Evolutionary conservation across 2,113 vertebrate species (phyloP).

Genomic region (Picathartes gymnocephalus): DNA sequence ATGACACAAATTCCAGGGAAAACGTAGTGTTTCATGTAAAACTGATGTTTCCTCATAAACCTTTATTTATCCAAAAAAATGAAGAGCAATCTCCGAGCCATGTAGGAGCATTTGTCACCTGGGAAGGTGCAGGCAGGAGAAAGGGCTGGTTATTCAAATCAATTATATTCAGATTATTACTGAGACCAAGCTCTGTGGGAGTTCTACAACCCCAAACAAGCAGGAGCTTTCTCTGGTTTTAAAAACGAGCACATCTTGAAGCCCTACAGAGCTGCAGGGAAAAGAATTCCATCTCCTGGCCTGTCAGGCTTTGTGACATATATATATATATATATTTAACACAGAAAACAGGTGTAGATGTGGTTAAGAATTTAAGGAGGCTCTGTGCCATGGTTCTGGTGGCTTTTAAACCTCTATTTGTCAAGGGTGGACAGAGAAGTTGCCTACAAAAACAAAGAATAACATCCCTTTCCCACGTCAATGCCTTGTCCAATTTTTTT

Average conservation of each 20-base stretch:
- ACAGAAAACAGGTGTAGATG: not conserved
- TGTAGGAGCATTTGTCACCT: conserved; percentile 2
- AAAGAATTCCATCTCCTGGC: not conserved
- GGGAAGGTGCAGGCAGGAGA: not conserved
- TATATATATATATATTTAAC: not conserved
- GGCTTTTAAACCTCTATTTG: not conserved
- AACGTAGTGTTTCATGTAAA: conserved; percentile 12
- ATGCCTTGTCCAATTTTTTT: not conserved
- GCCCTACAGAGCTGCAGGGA: not conserved
- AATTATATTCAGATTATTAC: conserved; percentile 2
- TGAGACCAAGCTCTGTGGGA: not conserved
- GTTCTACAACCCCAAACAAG: not conserved
- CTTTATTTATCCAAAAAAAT: conserved; percentile 40
- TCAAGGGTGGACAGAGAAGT: not conserved
- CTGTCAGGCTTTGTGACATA: not conserved
- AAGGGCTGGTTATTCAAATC: not conserved
- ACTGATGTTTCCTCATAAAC: conserved; percentile 14
- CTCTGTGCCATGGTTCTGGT: not conserved
- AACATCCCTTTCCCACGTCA: not conserved
- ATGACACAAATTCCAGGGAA: not conserved
- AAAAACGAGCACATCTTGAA: not conserved
- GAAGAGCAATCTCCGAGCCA: conserved; percentile 13
- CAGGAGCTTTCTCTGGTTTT: not conserved
- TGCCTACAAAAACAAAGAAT: not conserved
- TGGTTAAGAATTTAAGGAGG: not conserved